Base-by-base conservation (phyloP, 2,888 invertebrate genomes). In the Melitaea athalia region DNA sequence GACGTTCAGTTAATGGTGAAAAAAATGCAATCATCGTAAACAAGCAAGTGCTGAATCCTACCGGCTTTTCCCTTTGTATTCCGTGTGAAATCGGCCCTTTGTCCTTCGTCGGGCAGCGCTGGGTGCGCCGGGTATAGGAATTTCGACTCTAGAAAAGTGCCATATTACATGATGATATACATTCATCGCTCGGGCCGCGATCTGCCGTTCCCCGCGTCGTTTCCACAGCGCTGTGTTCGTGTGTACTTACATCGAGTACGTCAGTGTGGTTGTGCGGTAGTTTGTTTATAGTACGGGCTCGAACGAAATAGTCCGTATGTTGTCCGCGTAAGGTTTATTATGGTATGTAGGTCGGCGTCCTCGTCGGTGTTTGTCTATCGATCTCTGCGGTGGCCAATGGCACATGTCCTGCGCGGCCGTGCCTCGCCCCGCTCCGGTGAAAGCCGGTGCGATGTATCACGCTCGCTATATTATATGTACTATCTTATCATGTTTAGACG, bases 341-440 rank as follows among this genome's bases (percentile, higher is more conserved):
- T 92, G 82, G 85, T 83, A 81, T 86, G 85, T 86, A 84, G 90
- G 89, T 90, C 91, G 91, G 86, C 84, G 92, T 89, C 93, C 92
- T 93, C 93, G 86, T 79, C 85, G 88, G 86, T 91, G 91, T 93
- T 93, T 93, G 91, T 88, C 93, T 94, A 95, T 94, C 94, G 95
- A 94, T 94, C 93, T 92, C 83, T 80, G 87, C 86, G 87, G 87
- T 88, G 90, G 88, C 95, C 94, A 94, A 95, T 94, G 87, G 92
- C 91, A 94, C 93, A 93, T 93, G 94, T 92, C 92, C 92, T 89
- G 91, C 94, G 89, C 88, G 87, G 91, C 93, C 85, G 86, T 85
- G 86, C 89, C 87, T 87, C 86, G 78, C 85, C 80, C 81, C 80
- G 79, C 79, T 74, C 79, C 77, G 87, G 92, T 91, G 89, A 92